Conservation (phyloP, 2,797 vertebrate species). For the Capromys pilorides region DNA sequence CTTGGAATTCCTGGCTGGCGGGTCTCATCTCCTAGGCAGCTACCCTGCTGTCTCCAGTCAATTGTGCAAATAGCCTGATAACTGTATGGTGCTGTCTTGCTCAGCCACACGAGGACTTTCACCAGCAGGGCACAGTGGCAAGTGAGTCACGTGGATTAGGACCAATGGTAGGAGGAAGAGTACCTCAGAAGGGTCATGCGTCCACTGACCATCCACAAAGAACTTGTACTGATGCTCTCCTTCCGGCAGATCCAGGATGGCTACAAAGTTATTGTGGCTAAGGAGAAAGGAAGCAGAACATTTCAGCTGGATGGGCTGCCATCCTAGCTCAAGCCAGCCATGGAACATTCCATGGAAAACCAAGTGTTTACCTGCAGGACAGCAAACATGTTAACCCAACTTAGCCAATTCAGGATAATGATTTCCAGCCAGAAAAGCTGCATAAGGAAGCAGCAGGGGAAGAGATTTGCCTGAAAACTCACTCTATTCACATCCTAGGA, state of each 20-base stretch:
- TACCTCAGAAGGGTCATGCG: conserved; percentile 95
- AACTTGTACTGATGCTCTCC: conserved; percentile 99
- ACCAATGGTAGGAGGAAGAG: not conserved
- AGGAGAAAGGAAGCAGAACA: conserved; percentile 48
- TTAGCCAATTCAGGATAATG: not conserved
- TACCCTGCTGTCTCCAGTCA: not conserved
- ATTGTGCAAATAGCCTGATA: not conserved
- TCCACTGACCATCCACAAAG: conserved; percentile 97
- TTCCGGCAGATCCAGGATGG: conserved; percentile 96
- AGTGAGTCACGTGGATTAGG: not conserved
- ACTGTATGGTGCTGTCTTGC: not conserved
- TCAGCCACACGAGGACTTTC: not conserved
- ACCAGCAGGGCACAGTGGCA: not conserved
- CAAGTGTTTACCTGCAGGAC: not conserved
- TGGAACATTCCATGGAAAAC: not conserved
- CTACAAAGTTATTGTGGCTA: conserved; percentile 98
- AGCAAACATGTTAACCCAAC: not conserved
- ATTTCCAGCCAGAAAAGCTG: conserved; percentile 33
- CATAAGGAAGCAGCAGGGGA: not conserved
- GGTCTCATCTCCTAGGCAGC: not conserved
- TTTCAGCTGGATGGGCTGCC: not conserved
- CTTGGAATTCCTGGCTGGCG: not conserved
- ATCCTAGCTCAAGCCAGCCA: not conserved
- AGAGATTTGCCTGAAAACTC: not conserved
- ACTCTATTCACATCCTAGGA: not conserved